phyloP scores from a whole-genome alignment of 1,140 invertebrate species.

The Drosophila nebulosa region DNA sequence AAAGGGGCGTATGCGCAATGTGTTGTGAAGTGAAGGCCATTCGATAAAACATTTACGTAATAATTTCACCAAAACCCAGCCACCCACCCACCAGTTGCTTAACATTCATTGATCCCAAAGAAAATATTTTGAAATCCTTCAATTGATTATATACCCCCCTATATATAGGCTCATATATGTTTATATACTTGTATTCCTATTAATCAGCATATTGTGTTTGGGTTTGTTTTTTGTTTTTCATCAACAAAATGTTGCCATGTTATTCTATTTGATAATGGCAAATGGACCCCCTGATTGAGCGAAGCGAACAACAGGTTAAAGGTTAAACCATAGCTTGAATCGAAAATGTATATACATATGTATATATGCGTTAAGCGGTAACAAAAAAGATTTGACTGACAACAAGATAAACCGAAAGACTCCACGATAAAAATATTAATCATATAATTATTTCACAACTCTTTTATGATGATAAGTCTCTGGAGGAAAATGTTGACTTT shows the following conservation, averaged over 20 bases:
- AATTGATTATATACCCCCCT: not conserved
- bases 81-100: not conserved
- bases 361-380: too few species aligned
- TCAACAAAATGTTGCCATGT: not conserved
- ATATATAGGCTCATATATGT: not conserved
- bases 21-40: conserved; percentile 16
- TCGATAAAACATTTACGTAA: conserved; percentile 30
- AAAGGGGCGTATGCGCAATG: conserved; percentile 48
- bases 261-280: not conserved
- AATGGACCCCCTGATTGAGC: not conserved
- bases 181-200: not conserved
- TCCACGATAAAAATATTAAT: too few species aligned
- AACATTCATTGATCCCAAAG: not conserved
- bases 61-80: not conserved
- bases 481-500: too few species aligned
- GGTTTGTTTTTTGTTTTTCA: not conserved
- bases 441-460: too few species aligned
- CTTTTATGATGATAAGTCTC: too few species aligned
- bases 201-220: not conserved
- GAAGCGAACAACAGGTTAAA: too few species aligned
- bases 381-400: not conserved
- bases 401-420: too few species aligned
- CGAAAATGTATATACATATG: too few species aligned
- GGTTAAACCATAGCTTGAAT: too few species aligned
- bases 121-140: not conserved